Base-by-base conservation (phyloP, 2,888 invertebrate species). In the Oasisia sp. region DNA sequence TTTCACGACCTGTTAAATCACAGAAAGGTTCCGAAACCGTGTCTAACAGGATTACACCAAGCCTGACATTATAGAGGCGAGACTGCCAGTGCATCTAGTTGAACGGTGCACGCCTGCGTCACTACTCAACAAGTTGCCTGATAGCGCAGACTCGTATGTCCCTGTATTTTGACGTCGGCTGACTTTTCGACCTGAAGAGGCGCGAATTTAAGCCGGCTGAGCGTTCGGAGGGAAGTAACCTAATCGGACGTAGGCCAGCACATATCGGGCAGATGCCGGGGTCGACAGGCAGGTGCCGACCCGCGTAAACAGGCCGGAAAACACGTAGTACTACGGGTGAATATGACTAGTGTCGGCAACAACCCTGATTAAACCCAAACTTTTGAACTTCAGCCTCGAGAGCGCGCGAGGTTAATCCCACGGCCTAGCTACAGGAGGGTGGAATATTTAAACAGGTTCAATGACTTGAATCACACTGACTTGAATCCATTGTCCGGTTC, bases 121-220 rank as follows among this genome's bases (percentile, higher is more conserved):
- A 74, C 74, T 19, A 74, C 74, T 74, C 74, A 74, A 74, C 74
- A 74, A 19, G 74, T 74, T 19, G 74, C 27, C 19, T 7, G 74
- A 74, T 74, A 74, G 74, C 74, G n/a, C 74, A 1, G 4, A 74
- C 27, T 74, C 74, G 74, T 74, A 19, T 74, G 74, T 74, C 74
- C 74, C 74, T 74, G 74, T 74, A 74, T 74, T 74, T 74, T 74
- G 74, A 74, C n/a, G 74, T 74, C n/a, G 27, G 74, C 74, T 74
- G 74, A 74, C 74, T 27, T 19, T 74, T 74, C 74, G 74, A 74
- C 74, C 74, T 27, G 74, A 74, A 74, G 74, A 74, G 74, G n/a
- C 14, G 50, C 50, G 50, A 50, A 50, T 50, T 50, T 50, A 14
- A 50, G 50, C 50, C 27, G 74, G 14, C 74, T 74, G 74, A 19